Conservation (phyloP, 2,888 invertebrate species). For the Prostheceraeus crozeri region DNA sequence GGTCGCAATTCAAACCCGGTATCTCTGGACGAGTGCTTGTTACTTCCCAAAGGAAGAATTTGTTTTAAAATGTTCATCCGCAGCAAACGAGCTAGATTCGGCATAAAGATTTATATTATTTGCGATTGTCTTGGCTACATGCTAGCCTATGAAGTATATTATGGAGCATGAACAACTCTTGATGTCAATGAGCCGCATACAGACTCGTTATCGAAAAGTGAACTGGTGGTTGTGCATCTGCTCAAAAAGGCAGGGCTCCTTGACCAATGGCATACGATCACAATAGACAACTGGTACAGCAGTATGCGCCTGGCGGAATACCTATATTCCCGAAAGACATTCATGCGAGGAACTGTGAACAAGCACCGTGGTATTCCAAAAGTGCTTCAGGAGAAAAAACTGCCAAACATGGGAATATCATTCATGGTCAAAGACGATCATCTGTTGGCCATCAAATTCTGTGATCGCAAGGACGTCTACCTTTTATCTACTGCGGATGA, state of each 20-base stretch:
- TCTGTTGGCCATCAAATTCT: constrained; percentile 1
- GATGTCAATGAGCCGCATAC: too few relatives aligned
- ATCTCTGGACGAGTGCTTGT: neutral
- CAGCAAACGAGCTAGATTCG: neutral
- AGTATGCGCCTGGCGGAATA: neutral
- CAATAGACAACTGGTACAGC: neutral
- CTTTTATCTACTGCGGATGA: neutral
- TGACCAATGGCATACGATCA: neutral
- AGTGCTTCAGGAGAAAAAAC: neutral
- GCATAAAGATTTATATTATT: neutral
- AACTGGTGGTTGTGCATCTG: neutral
- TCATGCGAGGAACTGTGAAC: neutral
- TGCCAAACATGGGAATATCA: too few relatives aligned
- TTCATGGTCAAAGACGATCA: neutral
- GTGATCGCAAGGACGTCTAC: neutral
- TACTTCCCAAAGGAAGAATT: neutral
- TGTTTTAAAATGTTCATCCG: neutral
- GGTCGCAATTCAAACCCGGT: too few relatives aligned
- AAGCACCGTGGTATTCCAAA: constrained; percentile 6
- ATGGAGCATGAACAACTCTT: too few relatives aligned
- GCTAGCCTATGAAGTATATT: constrained; percentile 4
- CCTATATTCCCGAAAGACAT: neutral
- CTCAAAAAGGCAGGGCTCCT: constrained; percentile 1
- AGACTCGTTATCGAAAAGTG: too few relatives aligned
- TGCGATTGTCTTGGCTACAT: constrained; percentile 14